phyloP scores from a whole-genome alignment of 2,113 vertebrate species.

The Colistium nudipinnis region DNA sequence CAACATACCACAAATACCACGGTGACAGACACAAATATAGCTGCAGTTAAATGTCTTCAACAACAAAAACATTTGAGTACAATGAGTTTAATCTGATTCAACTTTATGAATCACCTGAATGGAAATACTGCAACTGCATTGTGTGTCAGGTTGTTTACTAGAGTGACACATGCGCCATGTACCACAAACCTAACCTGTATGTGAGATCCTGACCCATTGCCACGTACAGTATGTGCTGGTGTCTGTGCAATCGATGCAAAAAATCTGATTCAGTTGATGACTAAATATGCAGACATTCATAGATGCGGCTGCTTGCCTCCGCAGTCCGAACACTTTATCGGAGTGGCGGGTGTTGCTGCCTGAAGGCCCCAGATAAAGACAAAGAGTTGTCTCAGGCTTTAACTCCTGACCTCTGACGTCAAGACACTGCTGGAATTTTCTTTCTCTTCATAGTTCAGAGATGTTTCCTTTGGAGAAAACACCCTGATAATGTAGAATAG shows the following conservation, averaged over 20 bases:
- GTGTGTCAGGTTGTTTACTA: background rate
- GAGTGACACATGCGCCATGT: background rate
- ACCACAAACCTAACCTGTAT: too few relatives aligned
- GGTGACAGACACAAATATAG: slow-evolving; percentile 22
- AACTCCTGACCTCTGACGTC: slow-evolving; percentile 59
- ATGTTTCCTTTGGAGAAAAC: slow-evolving; percentile 71
- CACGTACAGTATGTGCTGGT: slow-evolving; percentile 7
- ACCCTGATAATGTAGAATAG: slow-evolving; percentile 54
- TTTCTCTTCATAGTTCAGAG: slow-evolving; percentile 27
- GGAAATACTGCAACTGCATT: background rate
- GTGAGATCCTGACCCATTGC: background rate
- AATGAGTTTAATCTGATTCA: background rate
- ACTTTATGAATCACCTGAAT: background rate
- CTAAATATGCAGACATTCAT: background rate
- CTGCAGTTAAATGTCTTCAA: background rate
- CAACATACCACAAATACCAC: slow-evolving; percentile 58
- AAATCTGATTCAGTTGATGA: background rate
- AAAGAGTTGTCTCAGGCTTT: slow-evolving; percentile 34
- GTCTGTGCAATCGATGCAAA: slow-evolving; percentile 1
- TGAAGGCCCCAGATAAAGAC: slow-evolving; percentile 64
- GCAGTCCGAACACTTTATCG: slow-evolving; percentile 3
- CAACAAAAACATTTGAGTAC: background rate
- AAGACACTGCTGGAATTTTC: slow-evolving; percentile 35
- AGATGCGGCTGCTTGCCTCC: background rate
- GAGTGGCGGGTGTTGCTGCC: slow-evolving; percentile 7